Conservation (phyloP, 2,888 invertebrate genomes). For the Drosophila helvetica region DNA sequence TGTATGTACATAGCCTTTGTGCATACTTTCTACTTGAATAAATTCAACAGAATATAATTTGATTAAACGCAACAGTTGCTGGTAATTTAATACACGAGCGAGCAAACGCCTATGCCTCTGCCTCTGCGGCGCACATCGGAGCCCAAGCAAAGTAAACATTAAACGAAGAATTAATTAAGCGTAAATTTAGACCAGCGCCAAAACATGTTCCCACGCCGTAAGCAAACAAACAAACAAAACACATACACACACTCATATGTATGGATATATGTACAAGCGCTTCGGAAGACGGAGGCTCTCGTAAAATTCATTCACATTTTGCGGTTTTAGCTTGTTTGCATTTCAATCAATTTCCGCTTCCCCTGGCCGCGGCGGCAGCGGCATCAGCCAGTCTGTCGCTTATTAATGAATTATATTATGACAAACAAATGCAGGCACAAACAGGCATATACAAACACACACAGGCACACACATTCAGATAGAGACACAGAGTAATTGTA, state of each 20-base stretch:
- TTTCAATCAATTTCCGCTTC: constrained; percentile 54
- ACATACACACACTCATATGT: constrained; percentile 8
- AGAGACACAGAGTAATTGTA: constrained; percentile 50
- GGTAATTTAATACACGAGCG: constrained; percentile 65
- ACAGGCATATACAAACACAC: constrained; percentile 49
- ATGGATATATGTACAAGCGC: background rate
- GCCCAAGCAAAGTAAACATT: constrained; percentile 67
- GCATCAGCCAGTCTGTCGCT: constrained; percentile 41
- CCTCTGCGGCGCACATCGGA: constrained; percentile 46
- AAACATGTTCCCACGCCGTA: constrained; percentile 68
- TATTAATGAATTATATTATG: constrained; percentile 75
- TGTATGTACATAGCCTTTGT: constrained; percentile 9
- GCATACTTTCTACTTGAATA: constrained; percentile 48
- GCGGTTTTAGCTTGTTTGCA: constrained; percentile 65
- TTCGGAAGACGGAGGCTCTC: constrained; percentile 22
- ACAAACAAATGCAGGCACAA: constrained; percentile 57
- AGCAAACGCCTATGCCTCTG: constrained; percentile 24
- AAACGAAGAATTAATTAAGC: constrained; percentile 65
- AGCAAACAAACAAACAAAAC: constrained; percentile 57
- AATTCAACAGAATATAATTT: constrained; percentile 41
- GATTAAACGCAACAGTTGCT: constrained; percentile 67
- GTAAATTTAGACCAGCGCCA: constrained; percentile 61
- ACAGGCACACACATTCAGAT: constrained; percentile 25
- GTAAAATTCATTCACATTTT: constrained; percentile 64
- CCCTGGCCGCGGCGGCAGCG: constrained; percentile 3